Evolutionary conservation across 1,140 invertebrate species (phyloP).

Genomic region (Sesamia nonagrioides): DNA sequence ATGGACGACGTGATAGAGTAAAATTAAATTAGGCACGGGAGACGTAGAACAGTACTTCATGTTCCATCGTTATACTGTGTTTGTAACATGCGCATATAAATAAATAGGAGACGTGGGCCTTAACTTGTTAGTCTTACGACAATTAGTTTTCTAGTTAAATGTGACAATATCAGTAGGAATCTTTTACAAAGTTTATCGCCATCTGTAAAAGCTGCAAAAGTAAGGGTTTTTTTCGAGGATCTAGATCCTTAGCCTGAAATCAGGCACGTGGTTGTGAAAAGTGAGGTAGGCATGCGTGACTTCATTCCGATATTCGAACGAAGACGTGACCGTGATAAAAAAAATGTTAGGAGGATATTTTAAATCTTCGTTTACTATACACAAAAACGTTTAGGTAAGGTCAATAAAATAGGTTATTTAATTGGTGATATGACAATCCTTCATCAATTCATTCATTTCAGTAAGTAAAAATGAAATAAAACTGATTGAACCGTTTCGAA

Average conservation of each 20-base stretch:
- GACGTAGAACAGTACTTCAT: background rate
- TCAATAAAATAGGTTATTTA: too few species aligned
- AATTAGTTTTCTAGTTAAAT: slow-evolving; percentile 20
- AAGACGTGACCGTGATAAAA: too few species aligned
- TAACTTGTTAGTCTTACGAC: slow-evolving; percentile 29
- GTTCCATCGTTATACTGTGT: background rate
- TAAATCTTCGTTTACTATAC: too few species aligned
- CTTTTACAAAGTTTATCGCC: background rate
- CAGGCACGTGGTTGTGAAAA: background rate
- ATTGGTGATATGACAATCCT: too few species aligned
- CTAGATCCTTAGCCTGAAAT: background rate
- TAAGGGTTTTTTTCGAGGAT: background rate
- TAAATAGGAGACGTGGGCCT: background rate
- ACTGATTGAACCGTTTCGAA: too few species aligned
- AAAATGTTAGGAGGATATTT: too few species aligned
- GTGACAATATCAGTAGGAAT: background rate
- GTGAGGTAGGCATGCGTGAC: too few species aligned
- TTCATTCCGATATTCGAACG: too few species aligned
- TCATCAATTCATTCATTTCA: too few species aligned
- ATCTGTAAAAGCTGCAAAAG: background rate
- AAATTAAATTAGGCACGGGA: background rate
- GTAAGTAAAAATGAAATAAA: too few species aligned
- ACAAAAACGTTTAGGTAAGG: too few species aligned
- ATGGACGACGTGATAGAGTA: background rate
- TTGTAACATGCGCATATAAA: slow-evolving; percentile 21